phyloP scores from a whole-genome alignment of 2,888 invertebrate species.

The Xanthorhoe designata region DNA sequence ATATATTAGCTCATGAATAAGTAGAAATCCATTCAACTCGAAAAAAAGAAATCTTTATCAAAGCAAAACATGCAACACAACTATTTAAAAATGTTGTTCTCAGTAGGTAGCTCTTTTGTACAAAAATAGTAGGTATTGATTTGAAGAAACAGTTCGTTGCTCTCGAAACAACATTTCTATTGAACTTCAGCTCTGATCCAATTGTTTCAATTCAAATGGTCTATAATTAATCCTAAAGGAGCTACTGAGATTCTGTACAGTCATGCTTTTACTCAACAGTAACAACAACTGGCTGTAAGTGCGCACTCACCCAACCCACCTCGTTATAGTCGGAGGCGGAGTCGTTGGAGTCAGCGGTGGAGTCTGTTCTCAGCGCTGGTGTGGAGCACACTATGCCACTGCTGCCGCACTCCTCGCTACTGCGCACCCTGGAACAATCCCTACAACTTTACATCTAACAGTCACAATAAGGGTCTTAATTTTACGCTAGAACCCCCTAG shows the following conservation, averaged over 20 bases:
- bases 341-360: constrained; percentile 82
- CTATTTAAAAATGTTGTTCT: too few species aligned
- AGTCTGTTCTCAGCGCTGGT: constrained; percentile 64
- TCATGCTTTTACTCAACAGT: not conserved
- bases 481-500: too few species aligned
- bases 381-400: constrained; percentile 77
- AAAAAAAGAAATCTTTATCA: too few species aligned
- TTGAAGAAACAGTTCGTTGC: too few species aligned
- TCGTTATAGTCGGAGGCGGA: constrained; percentile 83
- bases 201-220: too few species aligned
- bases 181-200: not conserved
- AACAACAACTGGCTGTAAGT: not conserved
- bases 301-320: constrained; percentile 52
- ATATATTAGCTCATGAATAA: too few species aligned
- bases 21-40: too few species aligned
- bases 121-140: too few species aligned
- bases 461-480: not conserved
- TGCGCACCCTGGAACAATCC: constrained; percentile 59
- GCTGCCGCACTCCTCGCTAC: constrained; percentile 76
- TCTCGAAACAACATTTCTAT: too few species aligned
- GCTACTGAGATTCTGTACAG: not conserved
- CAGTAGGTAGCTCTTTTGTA: too few species aligned
- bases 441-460: not conserved
- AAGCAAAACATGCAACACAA: too few species aligned
- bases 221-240: too few species aligned